phyloP scores from a whole-genome alignment of 2,797 vertebrate genomes.

The Paedocypris micromegethes region DNA sequence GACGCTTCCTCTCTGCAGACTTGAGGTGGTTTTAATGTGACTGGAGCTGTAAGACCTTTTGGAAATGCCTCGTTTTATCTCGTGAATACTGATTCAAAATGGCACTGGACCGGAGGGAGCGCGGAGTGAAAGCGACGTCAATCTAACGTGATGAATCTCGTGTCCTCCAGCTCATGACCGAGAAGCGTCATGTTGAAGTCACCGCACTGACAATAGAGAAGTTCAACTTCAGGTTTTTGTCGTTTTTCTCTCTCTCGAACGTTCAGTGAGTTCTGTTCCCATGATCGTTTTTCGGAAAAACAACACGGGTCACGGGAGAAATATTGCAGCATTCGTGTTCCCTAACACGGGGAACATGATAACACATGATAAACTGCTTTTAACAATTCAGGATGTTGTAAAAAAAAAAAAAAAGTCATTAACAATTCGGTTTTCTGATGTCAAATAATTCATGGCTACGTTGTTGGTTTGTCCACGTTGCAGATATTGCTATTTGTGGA shows the following conservation, averaged over 20 bases:
- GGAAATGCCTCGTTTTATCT: background rate
- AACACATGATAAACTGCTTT: no score
- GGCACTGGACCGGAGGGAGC: background rate
- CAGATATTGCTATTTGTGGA: no score
- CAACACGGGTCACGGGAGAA: background rate
- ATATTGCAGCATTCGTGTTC: no score
- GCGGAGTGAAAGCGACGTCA: background rate
- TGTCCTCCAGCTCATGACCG: background rate
- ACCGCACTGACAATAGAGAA: slow-evolving; percentile 21
- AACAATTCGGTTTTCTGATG: no score
- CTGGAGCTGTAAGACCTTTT: slow-evolving; percentile 9
- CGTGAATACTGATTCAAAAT: background rate
- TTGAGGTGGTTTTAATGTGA: no score
- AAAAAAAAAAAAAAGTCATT: no score
- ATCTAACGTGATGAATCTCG: background rate
- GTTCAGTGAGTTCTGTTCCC: slow-evolving; percentile 14
- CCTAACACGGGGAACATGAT: no score
- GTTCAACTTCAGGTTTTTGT: slow-evolving; percentile 18
- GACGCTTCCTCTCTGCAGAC: no score
- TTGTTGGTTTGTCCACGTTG: no score
- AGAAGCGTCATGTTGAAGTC: slow-evolving; percentile 23
- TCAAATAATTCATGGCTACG: no score
- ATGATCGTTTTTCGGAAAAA: slow-evolving; percentile 7
- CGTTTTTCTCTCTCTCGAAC: background rate
- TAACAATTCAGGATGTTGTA: no score